Evolutionary conservation across 1,140 invertebrate species (phyloP).

Genomic region (Trachymyrmex septentrionalis): DNA sequence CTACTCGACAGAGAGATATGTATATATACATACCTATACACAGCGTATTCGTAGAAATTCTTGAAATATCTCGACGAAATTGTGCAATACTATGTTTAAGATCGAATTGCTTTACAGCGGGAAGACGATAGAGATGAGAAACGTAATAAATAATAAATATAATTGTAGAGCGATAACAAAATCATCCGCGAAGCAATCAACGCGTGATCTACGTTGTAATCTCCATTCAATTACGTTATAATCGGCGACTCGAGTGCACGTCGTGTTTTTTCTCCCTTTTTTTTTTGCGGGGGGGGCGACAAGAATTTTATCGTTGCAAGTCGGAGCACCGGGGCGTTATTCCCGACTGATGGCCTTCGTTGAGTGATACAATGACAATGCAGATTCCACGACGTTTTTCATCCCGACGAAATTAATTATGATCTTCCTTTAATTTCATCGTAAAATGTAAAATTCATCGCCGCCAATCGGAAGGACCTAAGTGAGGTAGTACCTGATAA

Average conservation of each 20-base stretch:
- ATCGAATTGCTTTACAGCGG: background rate
- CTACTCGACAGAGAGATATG: background rate
- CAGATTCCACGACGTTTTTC: background rate
- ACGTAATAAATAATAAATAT: slow-evolving; percentile 44
- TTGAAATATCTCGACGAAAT: background rate
- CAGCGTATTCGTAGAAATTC: background rate
- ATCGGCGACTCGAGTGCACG: slow-evolving; percentile 11
- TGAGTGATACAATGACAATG: slow-evolving; percentile 14
- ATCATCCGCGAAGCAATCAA: slow-evolving; percentile 42
- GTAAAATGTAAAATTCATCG: background rate
- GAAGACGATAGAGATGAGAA: background rate
- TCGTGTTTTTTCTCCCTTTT: background rate
- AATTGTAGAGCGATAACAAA: slow-evolving; percentile 34
- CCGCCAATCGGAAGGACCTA: background rate
- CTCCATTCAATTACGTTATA: slow-evolving; percentile 28
- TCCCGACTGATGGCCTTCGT: background rate
- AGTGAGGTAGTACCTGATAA: background rate
- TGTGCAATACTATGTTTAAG: background rate
- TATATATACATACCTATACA: background rate
- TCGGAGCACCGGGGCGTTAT: slow-evolving; percentile 12
- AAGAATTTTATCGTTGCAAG: slow-evolving; percentile 35
- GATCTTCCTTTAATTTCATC: background rate
- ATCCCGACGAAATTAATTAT: background rate
- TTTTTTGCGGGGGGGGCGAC: background rate
- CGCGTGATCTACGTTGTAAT: slow-evolving; percentile 12